These are phyloP conservation scores for Blera fallax DNA, from an alignment of 2,888 invertebrate genomes.

Conservation along the genomic window DNA sequence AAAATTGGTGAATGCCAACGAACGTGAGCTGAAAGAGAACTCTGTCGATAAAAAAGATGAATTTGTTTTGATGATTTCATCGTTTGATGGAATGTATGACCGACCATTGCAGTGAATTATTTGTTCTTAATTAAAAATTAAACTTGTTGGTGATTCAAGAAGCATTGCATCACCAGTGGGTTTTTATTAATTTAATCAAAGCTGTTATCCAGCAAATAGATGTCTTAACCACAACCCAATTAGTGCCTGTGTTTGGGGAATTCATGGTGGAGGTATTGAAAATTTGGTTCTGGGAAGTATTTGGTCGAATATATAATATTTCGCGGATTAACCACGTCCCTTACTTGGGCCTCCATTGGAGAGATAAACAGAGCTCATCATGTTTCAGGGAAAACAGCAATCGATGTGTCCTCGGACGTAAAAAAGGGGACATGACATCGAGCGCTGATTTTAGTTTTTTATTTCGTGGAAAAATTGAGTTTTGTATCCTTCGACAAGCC, in stretches of 20 bases:
- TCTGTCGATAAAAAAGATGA: not conserved
- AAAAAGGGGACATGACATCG: no score
- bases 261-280: not conserved
- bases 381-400: no score
- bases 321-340: no score
- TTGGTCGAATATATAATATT: no score
- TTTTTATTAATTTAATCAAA: not conserved
- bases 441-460: no score
- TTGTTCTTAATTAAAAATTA: not conserved
- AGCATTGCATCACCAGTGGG: not conserved
- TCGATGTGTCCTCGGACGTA: no score
- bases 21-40: constrained; percentile 30
- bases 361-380: no score
- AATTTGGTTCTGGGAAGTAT: not conserved
- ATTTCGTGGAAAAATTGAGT: no score
- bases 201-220: not conserved
- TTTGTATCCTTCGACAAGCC: no score
- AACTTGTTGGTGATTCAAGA: constrained; percentile 29
- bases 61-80: constrained; percentile 52
- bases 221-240: not conserved
- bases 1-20: constrained; percentile 23
- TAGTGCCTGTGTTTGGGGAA: not conserved
- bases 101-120: constrained; percentile 14
- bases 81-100: constrained; percentile 22
- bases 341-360: no score